Base-by-base conservation (phyloP, 2,113 vertebrate species). In the Dicrurus megarhynchus region DNA sequence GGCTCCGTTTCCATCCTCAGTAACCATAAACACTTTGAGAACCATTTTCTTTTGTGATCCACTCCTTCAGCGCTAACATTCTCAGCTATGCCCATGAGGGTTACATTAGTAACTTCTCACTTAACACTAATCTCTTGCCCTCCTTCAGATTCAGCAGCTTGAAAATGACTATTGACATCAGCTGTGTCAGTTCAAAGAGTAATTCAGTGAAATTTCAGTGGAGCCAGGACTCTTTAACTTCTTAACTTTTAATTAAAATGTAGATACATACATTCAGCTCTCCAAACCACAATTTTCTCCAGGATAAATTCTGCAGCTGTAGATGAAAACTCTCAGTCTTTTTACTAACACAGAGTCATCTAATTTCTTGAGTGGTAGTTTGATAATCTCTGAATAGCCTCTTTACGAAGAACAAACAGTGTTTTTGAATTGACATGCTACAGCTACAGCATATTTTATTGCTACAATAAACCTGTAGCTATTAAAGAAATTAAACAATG, bases 401-500 rank as follows among this genome's bases (percentile, higher is more conserved):
- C 64, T 56, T 59, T 16, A 53, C 13, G 3, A 90, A 74, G 74
- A 65, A 81, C 47, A 44, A 95, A 37, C 9, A 35, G 13, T 59
- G 65, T 0, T 53, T 90, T 70, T 69, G 63, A 92, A 90, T 57
- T 77, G 80, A 92, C 50, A 59, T 59, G 59, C 63, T 63, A 90
- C 56, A 79, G 77, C 61, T 67, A 56, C 50, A 80, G 53, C 21
- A 10, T 82, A 68, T 87, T 95, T 96, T 96, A 96, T 92, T 94
- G 79, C 75, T 80, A 73, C 88, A 96, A 96, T 96, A 96, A 96
- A 88, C 67, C 47, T 44, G 47, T 74, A 96, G 86, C 63, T 87
- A 93, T 94, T 95, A 95, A 89, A 89, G 86, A 94, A 94, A 95
- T 97, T 94, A 91, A 97, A 87, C 90, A 93, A 93, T 35, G 67